Conservation (phyloP, 2,888 invertebrate genomes). For the Callosobruchus maculatus region DNA sequence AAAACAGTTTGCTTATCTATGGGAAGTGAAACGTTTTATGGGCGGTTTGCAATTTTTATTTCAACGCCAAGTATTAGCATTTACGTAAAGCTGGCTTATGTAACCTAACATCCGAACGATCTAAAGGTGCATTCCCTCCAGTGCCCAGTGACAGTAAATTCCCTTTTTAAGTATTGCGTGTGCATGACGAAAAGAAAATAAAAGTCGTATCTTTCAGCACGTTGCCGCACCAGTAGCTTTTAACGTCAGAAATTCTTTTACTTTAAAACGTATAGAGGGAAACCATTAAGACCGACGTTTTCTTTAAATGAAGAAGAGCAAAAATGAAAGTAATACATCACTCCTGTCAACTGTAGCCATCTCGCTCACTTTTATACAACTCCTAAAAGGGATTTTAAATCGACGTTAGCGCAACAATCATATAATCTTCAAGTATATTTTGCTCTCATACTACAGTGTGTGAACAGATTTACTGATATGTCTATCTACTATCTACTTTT, state of each 20-base stretch:
- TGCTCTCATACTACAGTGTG: background rate
- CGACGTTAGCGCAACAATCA: slow-evolving; percentile 13
- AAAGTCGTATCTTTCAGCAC: background rate
- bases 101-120: background rate
- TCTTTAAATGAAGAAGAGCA: slow-evolving; percentile 16
- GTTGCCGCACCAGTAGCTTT: background rate
- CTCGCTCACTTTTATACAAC: slow-evolving; percentile 14
- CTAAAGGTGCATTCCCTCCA: background rate
- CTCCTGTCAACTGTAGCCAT: slow-evolving; percentile 19
- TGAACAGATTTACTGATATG: background rate
- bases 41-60: no score
- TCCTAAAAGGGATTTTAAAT: slow-evolving; percentile 17
- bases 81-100: no score
- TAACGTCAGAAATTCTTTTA: background rate
- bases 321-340: slow-evolving; percentile 21
- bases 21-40: no score
- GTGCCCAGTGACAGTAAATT: background rate
- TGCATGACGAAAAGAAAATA: background rate
- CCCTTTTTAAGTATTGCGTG: background rate
- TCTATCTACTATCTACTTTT: no score
- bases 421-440: slow-evolving; percentile 7
- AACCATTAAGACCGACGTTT: slow-evolving; percentile 17
- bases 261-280: background rate
- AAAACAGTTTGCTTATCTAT: no score
- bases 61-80: no score